Conservation (phyloP, 2,888 invertebrate genomes). For the Tinea trinotella region DNA sequence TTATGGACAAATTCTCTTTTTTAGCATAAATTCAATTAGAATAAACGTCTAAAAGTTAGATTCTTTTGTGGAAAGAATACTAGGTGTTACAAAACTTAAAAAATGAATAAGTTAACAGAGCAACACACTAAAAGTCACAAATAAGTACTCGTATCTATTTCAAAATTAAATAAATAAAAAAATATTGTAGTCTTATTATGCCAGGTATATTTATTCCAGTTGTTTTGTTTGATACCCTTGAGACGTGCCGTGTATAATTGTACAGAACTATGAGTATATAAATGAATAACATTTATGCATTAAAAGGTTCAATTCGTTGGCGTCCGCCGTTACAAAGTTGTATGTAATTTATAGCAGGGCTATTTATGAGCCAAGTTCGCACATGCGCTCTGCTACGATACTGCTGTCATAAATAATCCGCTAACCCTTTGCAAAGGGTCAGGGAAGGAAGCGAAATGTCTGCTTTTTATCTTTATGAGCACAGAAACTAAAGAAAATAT, state of each 20-base stretch:
- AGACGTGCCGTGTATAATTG: background rate
- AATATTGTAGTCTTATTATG: too few species aligned
- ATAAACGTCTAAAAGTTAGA: too few species aligned
- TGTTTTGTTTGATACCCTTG: background rate
- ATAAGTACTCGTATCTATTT: too few species aligned
- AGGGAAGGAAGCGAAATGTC: conserved; percentile 25
- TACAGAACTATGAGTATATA: background rate
- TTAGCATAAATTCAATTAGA: too few species aligned
- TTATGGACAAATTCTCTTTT: too few species aligned
- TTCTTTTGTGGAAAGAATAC: too few species aligned
- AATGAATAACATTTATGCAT: background rate
- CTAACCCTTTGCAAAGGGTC: conserved; percentile 43
- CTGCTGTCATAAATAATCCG: conserved; percentile 49
- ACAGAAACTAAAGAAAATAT: background rate
- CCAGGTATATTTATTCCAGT: too few species aligned
- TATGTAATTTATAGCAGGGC: conserved; percentile 52
- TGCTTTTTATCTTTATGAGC: conserved; percentile 2
- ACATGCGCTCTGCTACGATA: conserved; percentile 45
- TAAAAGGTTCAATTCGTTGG: conserved; percentile 4
- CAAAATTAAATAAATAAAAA: too few species aligned
- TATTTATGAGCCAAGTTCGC: conserved; percentile 60
- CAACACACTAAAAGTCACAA: too few species aligned
- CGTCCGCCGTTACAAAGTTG: conserved; percentile 47
- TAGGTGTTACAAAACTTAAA: too few species aligned
- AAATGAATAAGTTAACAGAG: too few species aligned